Base-by-base conservation (phyloP, 2,888 invertebrate genomes). In the Cryptus armator region DNA sequence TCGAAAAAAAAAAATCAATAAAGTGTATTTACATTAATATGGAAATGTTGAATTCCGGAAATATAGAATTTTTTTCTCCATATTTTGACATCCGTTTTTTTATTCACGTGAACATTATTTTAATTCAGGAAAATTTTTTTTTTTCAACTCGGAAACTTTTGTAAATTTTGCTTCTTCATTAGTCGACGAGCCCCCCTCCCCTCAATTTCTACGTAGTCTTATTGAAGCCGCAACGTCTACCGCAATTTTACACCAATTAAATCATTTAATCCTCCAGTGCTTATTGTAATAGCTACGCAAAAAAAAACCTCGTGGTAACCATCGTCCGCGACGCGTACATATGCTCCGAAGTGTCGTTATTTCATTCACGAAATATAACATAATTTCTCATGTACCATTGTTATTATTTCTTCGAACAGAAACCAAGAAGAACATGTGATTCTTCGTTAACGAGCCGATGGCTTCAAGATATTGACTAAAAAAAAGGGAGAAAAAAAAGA, bases 331-430 rank as follows among this genome's bases (percentile, higher is more conserved):
- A n/a, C 74, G 80, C 62, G 67, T 67, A 56, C 72, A 51, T 62
- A 68, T 46, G 43, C 68, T 43, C 64, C 81, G 37, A 77, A 81
- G 81, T 81, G 77, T 68, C 43, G 16, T 72, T 72, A 24, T 7
- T 43, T 5, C 10, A 10, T 56, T 75, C 70, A 51, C 46, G 14
- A 62, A n/a, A 29, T 3, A 43, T 66, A 29, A 14, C 12, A 32
- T 12, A 14, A 53, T 43, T 62, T 44, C 66, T 64, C 37, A 62
- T 29, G 14, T 5, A 29, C 53, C 64, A 12, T 44, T 51, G 37
- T 74, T 59, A 78, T 83, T 67, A 71, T 32, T 43, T 67, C 71
- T 67, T 32, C n/a, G 2, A 84, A 83, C 79, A 86, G 83, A 74
- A 44, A 78, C 59, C 71, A 37, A 72, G 67, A 43, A 75, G 46